These are phyloP conservation scores for Pogona vitticeps DNA, from an alignment of 2,113 vertebrate genomes.

Conservation along the genomic window DNA sequence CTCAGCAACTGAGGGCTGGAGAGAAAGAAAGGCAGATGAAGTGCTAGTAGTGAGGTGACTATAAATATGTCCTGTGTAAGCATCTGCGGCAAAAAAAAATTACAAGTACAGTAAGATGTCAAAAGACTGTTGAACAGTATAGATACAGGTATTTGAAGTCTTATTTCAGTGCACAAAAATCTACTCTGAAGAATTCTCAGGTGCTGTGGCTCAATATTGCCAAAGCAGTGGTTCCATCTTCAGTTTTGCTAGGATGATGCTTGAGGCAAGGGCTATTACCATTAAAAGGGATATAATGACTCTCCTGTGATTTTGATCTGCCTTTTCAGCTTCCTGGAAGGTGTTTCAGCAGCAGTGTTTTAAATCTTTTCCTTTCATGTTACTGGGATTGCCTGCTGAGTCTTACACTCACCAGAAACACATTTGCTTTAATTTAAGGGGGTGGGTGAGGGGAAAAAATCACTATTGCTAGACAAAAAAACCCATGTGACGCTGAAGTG, in stretches of 20 bases:
- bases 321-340: neutral
- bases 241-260: neutral
- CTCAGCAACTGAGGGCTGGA: too few species aligned
- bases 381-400: neutral
- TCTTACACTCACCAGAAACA: neutral
- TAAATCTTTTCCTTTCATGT: accelerated
- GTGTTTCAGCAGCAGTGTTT: neutral
- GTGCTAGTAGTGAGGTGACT: too few species aligned
- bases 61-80: too few species aligned
- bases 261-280: neutral
- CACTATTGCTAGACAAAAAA: slow-evolving; percentile 25
- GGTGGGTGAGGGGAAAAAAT: neutral
- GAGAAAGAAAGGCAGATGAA: too few species aligned
- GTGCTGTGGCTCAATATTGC: neutral
- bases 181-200: neutral
- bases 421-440: neutral
- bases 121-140: neutral
- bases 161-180: neutral
- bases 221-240: neutral
- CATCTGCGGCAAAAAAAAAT: too few species aligned
- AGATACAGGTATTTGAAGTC: neutral
- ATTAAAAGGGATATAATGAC: neutral
- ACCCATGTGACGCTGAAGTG: neutral
- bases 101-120: too few species aligned
- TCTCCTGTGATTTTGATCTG: neutral